Evolutionary conservation across 2,113 vertebrate species (phyloP).

Genomic region (Gambusia affinis): DNA sequence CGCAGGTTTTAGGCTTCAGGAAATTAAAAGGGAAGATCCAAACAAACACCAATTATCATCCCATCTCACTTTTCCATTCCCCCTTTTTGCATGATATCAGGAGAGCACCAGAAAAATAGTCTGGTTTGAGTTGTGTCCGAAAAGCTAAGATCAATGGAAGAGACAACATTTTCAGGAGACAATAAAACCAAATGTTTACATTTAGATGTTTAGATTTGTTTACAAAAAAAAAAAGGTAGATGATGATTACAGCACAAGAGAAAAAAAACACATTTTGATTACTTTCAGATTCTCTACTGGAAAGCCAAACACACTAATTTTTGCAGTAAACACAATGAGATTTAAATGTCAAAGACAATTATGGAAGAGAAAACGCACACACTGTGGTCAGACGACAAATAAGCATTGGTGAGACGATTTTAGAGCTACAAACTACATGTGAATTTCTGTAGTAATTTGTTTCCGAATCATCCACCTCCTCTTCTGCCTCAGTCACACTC

Average conservation of each 20-base stretch:
- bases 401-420: slow-evolving; percentile 15
- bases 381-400: slow-evolving; percentile 44
- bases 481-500: neutral
- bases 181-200: slow-evolving; percentile 1
- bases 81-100: slow-evolving; percentile 63
- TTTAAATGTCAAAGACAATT: slow-evolving; percentile 57
- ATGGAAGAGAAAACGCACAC: slow-evolving; percentile 21
- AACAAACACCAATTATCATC: slow-evolving; percentile 88
- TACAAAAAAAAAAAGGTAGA: slow-evolving; percentile 29
- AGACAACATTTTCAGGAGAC: neutral
- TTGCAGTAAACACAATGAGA: slow-evolving; percentile 55
- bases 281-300: slow-evolving; percentile 50
- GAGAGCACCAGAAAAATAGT: neutral
- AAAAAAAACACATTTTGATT: slow-evolving; percentile 37
- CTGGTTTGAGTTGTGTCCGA: neutral
- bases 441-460: neutral
- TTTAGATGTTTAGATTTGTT: neutral
- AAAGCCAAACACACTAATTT: slow-evolving; percentile 54
- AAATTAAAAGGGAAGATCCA: slow-evolving; percentile 98
- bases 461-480: neutral
- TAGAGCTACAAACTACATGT: neutral
- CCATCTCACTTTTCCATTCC: slow-evolving; percentile 85
- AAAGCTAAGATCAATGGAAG: slow-evolving; percentile 3
- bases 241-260: slow-evolving; percentile 21
- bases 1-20: slow-evolving; percentile 89